These are phyloP conservation scores for Microchirus variegatus DNA, from an alignment of 2,797 vertebrate species.

Conservation along the genomic window DNA sequence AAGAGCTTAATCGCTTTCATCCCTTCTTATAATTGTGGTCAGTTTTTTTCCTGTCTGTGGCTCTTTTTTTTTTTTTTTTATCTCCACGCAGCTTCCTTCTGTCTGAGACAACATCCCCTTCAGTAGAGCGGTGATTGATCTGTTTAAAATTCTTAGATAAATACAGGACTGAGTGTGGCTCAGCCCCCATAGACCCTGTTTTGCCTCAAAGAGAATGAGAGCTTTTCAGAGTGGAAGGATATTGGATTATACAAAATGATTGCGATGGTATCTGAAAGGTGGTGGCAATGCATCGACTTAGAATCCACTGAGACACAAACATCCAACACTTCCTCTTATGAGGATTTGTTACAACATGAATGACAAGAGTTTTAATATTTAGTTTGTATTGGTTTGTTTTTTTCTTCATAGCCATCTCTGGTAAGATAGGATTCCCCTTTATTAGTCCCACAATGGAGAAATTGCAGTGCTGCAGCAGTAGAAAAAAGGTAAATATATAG, in stretches of 20 bases:
- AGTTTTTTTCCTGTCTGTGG: constrained; percentile 46
- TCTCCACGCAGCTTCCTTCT: constrained; percentile 22
- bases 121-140: constrained; percentile 51
- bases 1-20: constrained; percentile 64
- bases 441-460: not conserved
- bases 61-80: not conserved
- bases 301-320: constrained; percentile 1
- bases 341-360: constrained; percentile 4
- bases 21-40: constrained; percentile 45
- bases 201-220: constrained; percentile 35
- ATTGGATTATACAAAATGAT: constrained; percentile 37
- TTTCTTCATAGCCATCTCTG: too few relatives aligned
- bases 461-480: too few relatives aligned
- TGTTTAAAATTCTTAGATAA: constrained; percentile 53
- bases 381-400: too few relatives aligned
- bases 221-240: constrained; percentile 43
- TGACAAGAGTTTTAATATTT: not conserved
- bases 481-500: too few relatives aligned
- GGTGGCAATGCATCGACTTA: constrained; percentile 7
- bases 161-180: constrained; percentile 35
- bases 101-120: constrained; percentile 40
- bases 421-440: not conserved
- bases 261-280: constrained; percentile 34
- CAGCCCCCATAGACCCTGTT: constrained; percentile 27
- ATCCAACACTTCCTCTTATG: not conserved